These are phyloP conservation scores for Empidonax traillii DNA, from an alignment of 2,113 vertebrate genomes.

Conservation along the genomic window DNA sequence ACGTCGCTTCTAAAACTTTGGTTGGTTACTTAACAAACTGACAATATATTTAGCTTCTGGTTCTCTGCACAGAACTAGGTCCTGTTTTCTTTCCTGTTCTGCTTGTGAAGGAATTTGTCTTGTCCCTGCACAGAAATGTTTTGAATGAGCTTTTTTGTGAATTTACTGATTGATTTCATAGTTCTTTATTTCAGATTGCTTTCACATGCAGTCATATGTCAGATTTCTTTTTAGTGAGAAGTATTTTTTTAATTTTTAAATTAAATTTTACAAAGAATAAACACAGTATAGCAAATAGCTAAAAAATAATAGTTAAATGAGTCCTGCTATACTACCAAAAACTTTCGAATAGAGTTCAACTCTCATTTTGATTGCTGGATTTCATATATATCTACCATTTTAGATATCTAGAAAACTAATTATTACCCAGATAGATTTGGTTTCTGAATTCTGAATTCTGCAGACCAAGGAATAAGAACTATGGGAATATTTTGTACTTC, in stretches of 20 bases:
- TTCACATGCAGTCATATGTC: not conserved
- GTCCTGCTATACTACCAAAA: not conserved
- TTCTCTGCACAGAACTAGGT: not conserved
- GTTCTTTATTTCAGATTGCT: not conserved
- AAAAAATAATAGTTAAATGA: not conserved
- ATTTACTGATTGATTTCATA: not conserved
- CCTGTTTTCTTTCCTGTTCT: not conserved
- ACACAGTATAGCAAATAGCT: not conserved
- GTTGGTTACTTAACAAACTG: not conserved
- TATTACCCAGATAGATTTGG: not conserved
- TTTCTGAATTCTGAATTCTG: not conserved
- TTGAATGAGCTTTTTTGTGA: not conserved
- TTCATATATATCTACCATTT: not conserved
- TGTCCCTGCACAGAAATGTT: not conserved
- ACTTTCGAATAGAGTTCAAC: not conserved
- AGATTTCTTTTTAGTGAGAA: not conserved
- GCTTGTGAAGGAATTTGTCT: not conserved
- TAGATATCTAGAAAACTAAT: not conserved
- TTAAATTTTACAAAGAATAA: not conserved
- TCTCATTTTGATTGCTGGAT: not conserved
- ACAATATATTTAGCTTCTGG: not conserved
- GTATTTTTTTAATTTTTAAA: not conserved
- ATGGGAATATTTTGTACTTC: not conserved
- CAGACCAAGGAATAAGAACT: not conserved
- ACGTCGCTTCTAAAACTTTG: not conserved